Percentiles rank a stretch among this genome's conserved stretches.
Evolutionary conservation across 2,797 vertebrate genomes (phyloP).

Genomic region (Sylvilagus floridanus): DNA sequence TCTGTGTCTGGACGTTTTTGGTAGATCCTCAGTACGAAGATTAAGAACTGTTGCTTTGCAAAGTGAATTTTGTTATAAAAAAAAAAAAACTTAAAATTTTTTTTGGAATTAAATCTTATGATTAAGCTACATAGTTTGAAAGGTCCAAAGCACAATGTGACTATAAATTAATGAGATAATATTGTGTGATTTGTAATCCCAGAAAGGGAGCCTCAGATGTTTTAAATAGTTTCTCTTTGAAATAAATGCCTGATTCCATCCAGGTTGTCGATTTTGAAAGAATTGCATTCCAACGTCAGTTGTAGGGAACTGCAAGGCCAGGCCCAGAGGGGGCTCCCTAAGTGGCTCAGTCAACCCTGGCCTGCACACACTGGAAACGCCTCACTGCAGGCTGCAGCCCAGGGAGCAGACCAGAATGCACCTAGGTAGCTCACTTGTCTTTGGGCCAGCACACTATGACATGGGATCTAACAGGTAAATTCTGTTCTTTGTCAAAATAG

Average conservation of each 20-base stretch:
- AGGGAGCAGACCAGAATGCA: too few relatives aligned
- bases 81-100: not conserved
- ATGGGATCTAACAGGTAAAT: not conserved
- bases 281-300: not conserved
- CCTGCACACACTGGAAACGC: too few relatives aligned
- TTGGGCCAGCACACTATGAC: too few relatives aligned
- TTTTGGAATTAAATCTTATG: slow-evolving; percentile 6
- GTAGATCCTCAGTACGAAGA: not conserved
- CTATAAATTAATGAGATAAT: slow-evolving; percentile 50
- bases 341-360: too few relatives aligned
- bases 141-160: slow-evolving; percentile 33
- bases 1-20: not conserved
- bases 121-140: slow-evolving; percentile 31
- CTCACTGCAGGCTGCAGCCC: too few relatives aligned
- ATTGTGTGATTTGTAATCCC: slow-evolving; percentile 5
- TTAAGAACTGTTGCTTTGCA: slow-evolving; percentile 46
- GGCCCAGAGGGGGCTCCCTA: too few relatives aligned
- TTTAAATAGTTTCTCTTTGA: slow-evolving; percentile 57
- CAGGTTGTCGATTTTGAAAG: slow-evolving; percentile 16
- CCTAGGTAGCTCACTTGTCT: too few relatives aligned
- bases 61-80: slow-evolving; percentile 12
- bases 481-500: not conserved
- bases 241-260: slow-evolving; percentile 31
- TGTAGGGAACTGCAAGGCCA: too few relatives aligned
- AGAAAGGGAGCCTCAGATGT: not conserved